phyloP scores from a whole-genome alignment of 2,888 invertebrate genomes.

The Agrilus mali region DNA sequence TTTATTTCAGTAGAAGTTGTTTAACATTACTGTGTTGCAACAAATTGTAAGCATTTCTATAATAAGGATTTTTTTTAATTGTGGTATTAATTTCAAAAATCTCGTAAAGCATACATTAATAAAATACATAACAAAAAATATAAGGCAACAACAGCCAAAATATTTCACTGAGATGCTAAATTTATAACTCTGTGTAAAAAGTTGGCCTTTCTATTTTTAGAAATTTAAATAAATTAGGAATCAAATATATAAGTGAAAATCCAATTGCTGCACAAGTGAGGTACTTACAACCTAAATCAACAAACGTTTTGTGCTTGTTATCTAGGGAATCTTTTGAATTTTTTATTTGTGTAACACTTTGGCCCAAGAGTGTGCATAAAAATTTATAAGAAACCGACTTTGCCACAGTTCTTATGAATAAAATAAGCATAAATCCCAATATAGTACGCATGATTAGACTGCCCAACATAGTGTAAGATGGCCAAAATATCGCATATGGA shows the following conservation, averaged over 20 bases:
- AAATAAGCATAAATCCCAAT: conserved; percentile 62
- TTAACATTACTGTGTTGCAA: too few species aligned
- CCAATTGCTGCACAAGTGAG: conserved; percentile 70
- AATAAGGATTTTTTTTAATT: too few species aligned
- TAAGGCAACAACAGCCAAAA: background rate
- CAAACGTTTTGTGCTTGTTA: conserved; percentile 58
- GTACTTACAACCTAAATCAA: conserved; percentile 76
- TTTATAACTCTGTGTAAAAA: conserved; percentile 74
- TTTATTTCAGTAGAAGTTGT: too few species aligned
- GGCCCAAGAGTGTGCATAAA: conserved; percentile 54
- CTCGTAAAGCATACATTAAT: too few species aligned
- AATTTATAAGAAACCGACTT: conserved; percentile 58
- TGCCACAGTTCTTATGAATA: conserved; percentile 52
- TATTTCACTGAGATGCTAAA: conserved; percentile 2
- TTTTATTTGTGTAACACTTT: conserved; percentile 52
- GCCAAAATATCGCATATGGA: conserved; percentile 70
- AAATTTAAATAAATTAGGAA: conserved; percentile 65
- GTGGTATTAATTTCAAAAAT: too few species aligned
- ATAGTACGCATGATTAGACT: conserved; percentile 53
- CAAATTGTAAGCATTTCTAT: too few species aligned
- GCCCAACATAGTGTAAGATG: conserved; percentile 59
- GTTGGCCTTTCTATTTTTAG: conserved; percentile 68
- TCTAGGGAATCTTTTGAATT: conserved; percentile 51
- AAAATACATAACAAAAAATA: too few species aligned
- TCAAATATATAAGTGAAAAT: conserved; percentile 60